These are phyloP conservation scores for Aricia agestis DNA, from an alignment of 1,140 invertebrate genomes.

Conservation along the genomic window DNA sequence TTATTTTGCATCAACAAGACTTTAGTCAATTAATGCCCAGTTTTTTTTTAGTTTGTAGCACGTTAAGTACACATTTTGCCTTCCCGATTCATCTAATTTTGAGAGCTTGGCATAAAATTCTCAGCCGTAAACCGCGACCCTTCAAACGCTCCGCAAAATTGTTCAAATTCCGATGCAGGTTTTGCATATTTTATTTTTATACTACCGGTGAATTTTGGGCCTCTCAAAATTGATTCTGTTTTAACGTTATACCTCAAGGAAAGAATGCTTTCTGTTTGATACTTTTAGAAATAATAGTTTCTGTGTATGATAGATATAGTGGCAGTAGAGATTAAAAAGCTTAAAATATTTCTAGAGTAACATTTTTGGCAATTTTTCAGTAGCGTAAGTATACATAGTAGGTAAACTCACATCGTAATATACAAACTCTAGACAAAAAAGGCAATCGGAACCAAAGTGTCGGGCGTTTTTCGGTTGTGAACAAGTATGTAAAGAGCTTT, in stretches of 20 bases:
- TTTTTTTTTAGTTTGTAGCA: no score
- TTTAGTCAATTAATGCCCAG: no score
- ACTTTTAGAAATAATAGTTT: no score
- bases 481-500: conserved; percentile 57
- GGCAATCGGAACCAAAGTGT: neutral
- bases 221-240: neutral
- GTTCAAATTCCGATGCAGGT: neutral
- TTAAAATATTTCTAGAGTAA: no score
- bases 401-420: no score
- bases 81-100: neutral
- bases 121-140: neutral
- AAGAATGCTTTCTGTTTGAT: neutral
- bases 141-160: neutral
- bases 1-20: no score
- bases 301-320: no score
- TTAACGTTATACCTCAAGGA: neutral
- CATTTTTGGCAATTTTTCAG: no score
- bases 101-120: neutral
- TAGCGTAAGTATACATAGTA: no score
- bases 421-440: neutral
- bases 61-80: no score
- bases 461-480: conserved; percentile 25
- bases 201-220: neutral
- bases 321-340: no score
- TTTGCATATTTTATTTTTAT: neutral